These are phyloP conservation scores for Zosterops japonicus DNA, from an alignment of 2,113 vertebrate genomes.

Conservation along the genomic window DNA sequence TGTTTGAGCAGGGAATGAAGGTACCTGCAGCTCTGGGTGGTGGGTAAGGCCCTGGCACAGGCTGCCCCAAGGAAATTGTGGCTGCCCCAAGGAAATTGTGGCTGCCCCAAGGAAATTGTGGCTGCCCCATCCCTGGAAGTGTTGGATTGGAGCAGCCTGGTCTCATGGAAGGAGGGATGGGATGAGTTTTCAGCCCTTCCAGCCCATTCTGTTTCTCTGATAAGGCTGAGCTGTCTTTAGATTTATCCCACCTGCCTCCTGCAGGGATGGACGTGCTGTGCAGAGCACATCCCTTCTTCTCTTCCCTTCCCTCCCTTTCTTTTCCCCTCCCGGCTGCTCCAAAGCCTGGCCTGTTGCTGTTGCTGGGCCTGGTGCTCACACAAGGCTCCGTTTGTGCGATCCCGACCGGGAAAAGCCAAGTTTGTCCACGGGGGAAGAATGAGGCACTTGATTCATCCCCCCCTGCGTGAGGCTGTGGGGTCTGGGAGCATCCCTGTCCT, in stretches of 20 bases:
- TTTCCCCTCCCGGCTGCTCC: not conserved
- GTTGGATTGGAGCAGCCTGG: not conserved
- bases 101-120: not conserved
- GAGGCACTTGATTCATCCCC: not conserved
- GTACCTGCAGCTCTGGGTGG: not conserved
- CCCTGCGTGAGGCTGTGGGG: accelerated
- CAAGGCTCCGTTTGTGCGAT: not conserved
- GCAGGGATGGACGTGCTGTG: not conserved
- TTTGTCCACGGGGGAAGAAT: slow-evolving; percentile 40
- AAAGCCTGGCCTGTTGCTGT: not conserved
- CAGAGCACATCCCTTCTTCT: not conserved
- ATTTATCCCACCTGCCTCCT: not conserved
- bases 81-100: not conserved
- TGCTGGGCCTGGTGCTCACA: not conserved
- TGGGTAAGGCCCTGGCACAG: not conserved
- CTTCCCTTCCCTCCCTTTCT: not conserved
- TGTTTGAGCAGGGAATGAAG: not conserved
- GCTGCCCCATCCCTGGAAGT: not conserved
- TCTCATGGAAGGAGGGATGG: accelerated
- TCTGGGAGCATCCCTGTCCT: not conserved
- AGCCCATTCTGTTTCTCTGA: not conserved
- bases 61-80: not conserved
- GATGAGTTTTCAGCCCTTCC: not conserved
- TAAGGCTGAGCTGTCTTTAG: accelerated
- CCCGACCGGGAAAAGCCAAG: accelerated